Evolutionary conservation across 2,888 invertebrate species (phyloP).

Genomic region (Caenorhabditis imperialis): DNA sequence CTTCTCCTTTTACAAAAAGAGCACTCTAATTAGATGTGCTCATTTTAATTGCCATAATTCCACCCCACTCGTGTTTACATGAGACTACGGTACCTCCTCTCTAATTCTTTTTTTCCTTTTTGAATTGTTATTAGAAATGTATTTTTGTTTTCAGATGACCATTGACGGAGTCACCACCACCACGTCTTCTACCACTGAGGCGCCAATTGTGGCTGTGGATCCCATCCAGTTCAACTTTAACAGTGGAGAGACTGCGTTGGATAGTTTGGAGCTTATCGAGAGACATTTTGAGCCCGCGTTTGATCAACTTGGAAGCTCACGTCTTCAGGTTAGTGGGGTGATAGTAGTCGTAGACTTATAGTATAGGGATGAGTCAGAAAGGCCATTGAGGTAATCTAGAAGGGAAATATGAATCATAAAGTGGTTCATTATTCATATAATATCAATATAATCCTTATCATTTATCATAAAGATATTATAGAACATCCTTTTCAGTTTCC

Average conservation of each 20-base stretch:
- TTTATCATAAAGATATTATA: too few species aligned
- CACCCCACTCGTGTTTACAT: slow-evolving; percentile 38
- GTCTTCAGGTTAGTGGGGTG: slow-evolving; percentile 65
- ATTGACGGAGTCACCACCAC: slow-evolving; percentile 50
- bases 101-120: too few species aligned
- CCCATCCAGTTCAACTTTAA: slow-evolving; percentile 52
- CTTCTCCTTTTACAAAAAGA: not conserved
- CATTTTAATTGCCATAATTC: slow-evolving; percentile 46
- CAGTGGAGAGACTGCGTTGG: slow-evolving; percentile 50
- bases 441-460: too few species aligned
- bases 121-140: slow-evolving; percentile 19
- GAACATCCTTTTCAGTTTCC: too few species aligned
- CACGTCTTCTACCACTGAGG: slow-evolving; percentile 30
- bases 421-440: too few species aligned
- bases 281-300: slow-evolving; percentile 74
- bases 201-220: slow-evolving; percentile 16
- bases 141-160: slow-evolving; percentile 52
- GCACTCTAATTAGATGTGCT: slow-evolving; percentile 24
- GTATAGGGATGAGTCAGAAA: too few species aligned
- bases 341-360: too few species aligned
- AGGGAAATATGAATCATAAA: too few species aligned
- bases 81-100: slow-evolving; percentile 31
- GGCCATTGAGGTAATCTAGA: not conserved
- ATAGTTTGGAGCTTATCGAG: slow-evolving; percentile 61
- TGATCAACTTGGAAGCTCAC: slow-evolving; percentile 70